Conservation (phyloP, 2,888 invertebrate species). For the Noctua pronuba region DNA sequence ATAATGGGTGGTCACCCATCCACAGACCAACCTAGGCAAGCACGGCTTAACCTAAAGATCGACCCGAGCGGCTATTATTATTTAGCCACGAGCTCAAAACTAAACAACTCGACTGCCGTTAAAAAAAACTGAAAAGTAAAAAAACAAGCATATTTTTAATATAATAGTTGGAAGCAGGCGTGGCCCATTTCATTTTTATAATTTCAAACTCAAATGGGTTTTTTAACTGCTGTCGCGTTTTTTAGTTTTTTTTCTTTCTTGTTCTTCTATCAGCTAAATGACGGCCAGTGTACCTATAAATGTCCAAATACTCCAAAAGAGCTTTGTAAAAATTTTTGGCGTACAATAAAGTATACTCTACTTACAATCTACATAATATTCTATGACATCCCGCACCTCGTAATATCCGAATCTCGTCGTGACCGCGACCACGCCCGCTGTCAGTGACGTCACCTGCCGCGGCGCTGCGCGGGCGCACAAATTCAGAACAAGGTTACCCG, state of each 20-base stretch:
- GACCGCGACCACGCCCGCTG: conserved; percentile 21
- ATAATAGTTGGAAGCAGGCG: no score
- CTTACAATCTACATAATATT: not conserved
- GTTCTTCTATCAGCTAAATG: not conserved
- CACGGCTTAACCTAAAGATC: no score
- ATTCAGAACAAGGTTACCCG: conserved; percentile 71
- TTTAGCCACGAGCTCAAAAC: no score
- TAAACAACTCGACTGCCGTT: no score
- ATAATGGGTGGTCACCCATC: no score
- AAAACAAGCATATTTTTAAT: no score
- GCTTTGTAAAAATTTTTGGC: not conserved
- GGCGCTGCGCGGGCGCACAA: conserved; percentile 58
- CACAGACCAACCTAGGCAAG: no score
- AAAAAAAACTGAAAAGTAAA: no score
- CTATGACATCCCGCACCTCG: not conserved
- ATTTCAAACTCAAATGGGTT: no score
- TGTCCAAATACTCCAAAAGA: not conserved
- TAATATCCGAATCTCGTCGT: conserved; percentile 22
- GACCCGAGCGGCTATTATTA: no score
- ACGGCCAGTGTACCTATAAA: not conserved
- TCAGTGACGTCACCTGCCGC: conserved; percentile 65
- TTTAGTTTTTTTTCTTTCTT: not conserved
- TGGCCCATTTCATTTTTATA: no score
- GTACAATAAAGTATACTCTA: not conserved
- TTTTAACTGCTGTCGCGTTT: no score